phyloP scores from a whole-genome alignment of 2,113 vertebrate species.

The Salvator merianae region DNA sequence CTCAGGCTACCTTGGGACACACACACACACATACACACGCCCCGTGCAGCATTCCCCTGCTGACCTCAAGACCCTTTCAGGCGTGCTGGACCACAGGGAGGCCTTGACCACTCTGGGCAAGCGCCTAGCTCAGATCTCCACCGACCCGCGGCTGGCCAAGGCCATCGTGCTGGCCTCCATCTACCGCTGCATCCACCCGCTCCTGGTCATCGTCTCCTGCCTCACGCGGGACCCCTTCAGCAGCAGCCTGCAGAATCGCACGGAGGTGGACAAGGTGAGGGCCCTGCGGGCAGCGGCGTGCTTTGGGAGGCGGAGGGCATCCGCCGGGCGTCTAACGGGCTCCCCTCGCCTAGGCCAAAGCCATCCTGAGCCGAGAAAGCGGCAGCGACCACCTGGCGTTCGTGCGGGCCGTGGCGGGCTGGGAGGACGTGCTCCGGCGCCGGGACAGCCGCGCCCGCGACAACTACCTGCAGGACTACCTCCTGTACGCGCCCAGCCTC shows the following conservation, averaged over 20 bases:
- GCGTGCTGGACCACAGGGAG: conserved; percentile 87
- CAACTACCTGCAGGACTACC: conserved; percentile 79
- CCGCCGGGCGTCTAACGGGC: not conserved
- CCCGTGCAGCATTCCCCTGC: rapidly evolving
- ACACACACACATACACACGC: too few species aligned
- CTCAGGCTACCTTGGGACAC: not conserved
- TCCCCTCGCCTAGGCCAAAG: conserved; percentile 80
- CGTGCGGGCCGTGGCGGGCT: conserved; percentile 83
- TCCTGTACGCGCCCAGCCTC: conserved; percentile 83
- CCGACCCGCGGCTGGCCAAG: conserved; percentile 93
- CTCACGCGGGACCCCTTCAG: conserved; percentile 94
- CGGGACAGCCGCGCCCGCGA: conserved; percentile 77
- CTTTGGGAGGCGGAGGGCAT: too few species aligned
- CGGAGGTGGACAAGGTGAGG: conserved; percentile 84
- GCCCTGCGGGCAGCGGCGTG: rapidly evolving
- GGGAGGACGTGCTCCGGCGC: conserved; percentile 81
- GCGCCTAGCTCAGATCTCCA: conserved; percentile 88
- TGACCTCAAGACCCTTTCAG: conserved; percentile 61
- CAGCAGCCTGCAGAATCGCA: conserved; percentile 91
- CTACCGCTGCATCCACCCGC: conserved; percentile 89
- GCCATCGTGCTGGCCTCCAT: conserved; percentile 88
- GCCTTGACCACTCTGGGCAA: conserved; percentile 88
- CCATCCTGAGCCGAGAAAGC: conserved; percentile 80
- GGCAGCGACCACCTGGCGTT: conserved; percentile 91
- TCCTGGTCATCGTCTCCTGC: conserved; percentile 89